Evolutionary conservation across 2,797 vertebrate species (phyloP), one percentile per base, ranked within the genome.

Genomic region (Melanogrammus aeglefinus): DNA sequence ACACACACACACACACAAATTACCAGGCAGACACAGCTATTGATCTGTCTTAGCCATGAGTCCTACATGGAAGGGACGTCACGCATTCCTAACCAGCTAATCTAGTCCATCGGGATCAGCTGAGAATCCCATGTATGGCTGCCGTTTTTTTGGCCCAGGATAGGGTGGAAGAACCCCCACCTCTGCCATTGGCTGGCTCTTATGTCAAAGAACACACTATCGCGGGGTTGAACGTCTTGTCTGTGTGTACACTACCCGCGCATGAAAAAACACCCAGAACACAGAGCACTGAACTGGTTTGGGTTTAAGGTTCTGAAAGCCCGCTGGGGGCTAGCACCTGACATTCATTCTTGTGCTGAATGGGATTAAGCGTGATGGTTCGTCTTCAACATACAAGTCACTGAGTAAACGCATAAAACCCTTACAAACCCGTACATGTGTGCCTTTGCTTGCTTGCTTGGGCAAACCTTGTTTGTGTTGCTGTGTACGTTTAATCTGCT

Each of bases 81-180:
- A 82, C 84, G 79, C 90, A 88, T 91, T 91, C 83, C 83, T 88
- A 86, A 92, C 81, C 77, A 88, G 79, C 85, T 82, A 84, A 91
- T 91, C 85, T 81, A 89, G 88, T 89, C 81, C 83, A 73, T 51
- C 76, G 78, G 79, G 75, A 82, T 69, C 81, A 57, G 81, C 73
- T 72, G 77, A 85, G 73, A 76, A 75, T 75, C 76, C 77, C 38
- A 51, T 81, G 80, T 76, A 31, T 57, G 35, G 73, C 76, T 75
- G 77, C 78, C 47, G 73, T 77, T 75, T 47, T 33, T 10, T 39
- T 70, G 79, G 75, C 38, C 29, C 69, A 63, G 21, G 78, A 73
- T 84, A 81, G 77, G 81, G 73, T 79, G 27, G 6, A 39, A 9
- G 29, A n/a, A 38, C 44, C 74, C 80, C 41, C 6, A 41, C 75